Evolutionary conservation across 2,113 vertebrate genomes (phyloP), one percentile per base, ranked within the genome.

Genomic region (Pomatorhinus ruficollis): DNA sequence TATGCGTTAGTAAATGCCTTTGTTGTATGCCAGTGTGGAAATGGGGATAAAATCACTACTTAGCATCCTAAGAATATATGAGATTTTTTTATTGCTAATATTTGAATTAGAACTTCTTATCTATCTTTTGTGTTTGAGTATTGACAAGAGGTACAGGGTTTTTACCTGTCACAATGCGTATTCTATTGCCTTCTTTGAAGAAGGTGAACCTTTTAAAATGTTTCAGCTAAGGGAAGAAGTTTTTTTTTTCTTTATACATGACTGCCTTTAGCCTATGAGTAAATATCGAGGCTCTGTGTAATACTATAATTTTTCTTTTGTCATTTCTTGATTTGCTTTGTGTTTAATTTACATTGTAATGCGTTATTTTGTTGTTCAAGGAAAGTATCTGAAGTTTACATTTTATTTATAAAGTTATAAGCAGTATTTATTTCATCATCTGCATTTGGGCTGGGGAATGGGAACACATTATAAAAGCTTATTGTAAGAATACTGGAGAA

Each of bases 401-500:
- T 97, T 98, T 98, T 98, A 98, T 98, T 98, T 98, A 95, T 98
- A 82, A 98, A 96, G 94, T 98, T 98, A 91, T 96, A 96, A 97
- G 95, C 97, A 97, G 96, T 98, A 99, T 99, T 98, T 98, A 98
- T 98, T 98, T 98, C 97, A 14, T 98, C 98, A 96, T 98, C 98
- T 98, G 98, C 97, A 97, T 99, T 98, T 99, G 79, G 97, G 98
- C 98, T 99, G 98, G 98, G 98, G 98, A 98, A 97, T 98, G 98
- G 98, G 98, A 99, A 98, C 95, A 98, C 98, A 98, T 98, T 98
- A 98, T 98, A 99, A 98, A 98, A 98, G 98, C 98, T 98, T 99
- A 99, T 99, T 99, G 99, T 99, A 99, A 99, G 99, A 98, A 98
- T 99, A 99, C 98, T 97, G 97, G 98, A 98, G 97, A 99, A 99